These are phyloP conservation scores for Vesta saturnalis DNA, from an alignment of 2,888 invertebrate species.

Conservation along the genomic window DNA sequence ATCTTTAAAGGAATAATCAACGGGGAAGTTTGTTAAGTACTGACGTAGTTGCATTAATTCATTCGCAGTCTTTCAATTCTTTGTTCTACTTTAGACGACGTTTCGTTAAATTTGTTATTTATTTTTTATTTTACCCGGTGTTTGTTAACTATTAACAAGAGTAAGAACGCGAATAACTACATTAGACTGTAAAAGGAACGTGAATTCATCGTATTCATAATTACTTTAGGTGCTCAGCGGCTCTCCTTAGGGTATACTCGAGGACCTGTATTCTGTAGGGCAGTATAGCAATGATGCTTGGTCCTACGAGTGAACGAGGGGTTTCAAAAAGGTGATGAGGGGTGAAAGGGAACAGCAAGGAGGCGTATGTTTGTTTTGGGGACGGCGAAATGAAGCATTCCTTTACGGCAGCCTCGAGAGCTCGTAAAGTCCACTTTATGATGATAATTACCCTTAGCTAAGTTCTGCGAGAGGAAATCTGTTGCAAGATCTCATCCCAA, in stretches of 20 bases:
- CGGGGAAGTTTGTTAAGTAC: conserved; percentile 40
- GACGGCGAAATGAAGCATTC: conserved; percentile 59
- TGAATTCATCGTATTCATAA: conserved; percentile 60
- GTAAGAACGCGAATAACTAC: conserved; percentile 52
- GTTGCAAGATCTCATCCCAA: conserved; percentile 22
- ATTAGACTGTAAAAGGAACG: conserved; percentile 57
- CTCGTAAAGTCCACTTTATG: conserved; percentile 65
- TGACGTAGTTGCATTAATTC: conserved; percentile 35
- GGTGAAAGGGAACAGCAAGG: conserved; percentile 44
- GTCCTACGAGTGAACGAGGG: conserved; percentile 32
- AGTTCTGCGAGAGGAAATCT: conserved; percentile 28
- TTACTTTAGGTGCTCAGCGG: conserved; percentile 58
- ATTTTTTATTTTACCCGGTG: conserved; percentile 33
- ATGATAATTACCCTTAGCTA: conserved; percentile 61
- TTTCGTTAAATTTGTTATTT: conserved; percentile 34
- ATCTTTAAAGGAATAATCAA: conserved; percentile 44
- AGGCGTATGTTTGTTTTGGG: conserved; percentile 54
- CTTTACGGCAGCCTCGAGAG: conserved; percentile 57
- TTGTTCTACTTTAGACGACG: conserved; percentile 31
- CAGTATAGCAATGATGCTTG: conserved; percentile 33
- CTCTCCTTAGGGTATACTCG: conserved; percentile 50
- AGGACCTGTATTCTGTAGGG: conserved; percentile 39
- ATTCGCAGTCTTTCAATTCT: conserved; percentile 31
- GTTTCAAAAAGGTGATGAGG: conserved; percentile 32
- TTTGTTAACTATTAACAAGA: conserved; percentile 46